Evolutionary conservation across 1,140 invertebrate genomes (phyloP), one percentile per base, ranked within the genome.

Genomic region (Drosophila truncata): DNA sequence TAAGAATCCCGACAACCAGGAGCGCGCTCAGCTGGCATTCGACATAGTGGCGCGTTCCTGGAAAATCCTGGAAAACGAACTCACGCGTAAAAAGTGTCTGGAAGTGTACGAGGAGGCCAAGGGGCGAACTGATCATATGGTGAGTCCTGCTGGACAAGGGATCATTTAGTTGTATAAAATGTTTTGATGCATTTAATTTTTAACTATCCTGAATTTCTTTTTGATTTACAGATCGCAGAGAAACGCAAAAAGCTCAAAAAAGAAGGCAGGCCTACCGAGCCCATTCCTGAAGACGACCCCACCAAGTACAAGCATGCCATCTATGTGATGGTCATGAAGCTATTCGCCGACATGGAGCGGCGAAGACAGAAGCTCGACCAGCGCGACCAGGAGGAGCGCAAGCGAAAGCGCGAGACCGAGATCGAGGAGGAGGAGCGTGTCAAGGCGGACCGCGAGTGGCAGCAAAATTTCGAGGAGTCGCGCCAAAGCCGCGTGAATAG

Each of bases 401-500:
- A 99, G 93, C 93, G 98, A 55, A 99, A 99, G 94, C 94, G 98
- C 33, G 98, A 99, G 94, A 95, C 97, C 44, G 98, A 99, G 94
- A 96, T 98, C 54, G 96, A 97, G 66, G 97, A 97, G 64, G 98
- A 99, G 93, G 97, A 98, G 87, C 96, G 96, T 84, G 95, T 96
- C 64, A 97, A 97, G 59, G 93, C 97, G 52, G 97, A 99, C 87
- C 97, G 97, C 82, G 98, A 99, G 93, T 99, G 98, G 98, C 96
- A 98, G 71, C 98, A 98, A 91, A 99, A 99, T 94, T 99, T 98
- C 95, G 98, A 99, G 96, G 98, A 98, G 94, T 98, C 97, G 50
- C 94, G 98, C 78, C 97, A 99, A 94, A 98, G 96, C 59, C 94
- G 98, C 78, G 98, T 99, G 0, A 97, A 98, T 62, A 99, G 98